Conservation (phyloP, 1,140 invertebrate genomes). For the Drosophila willistoni region DNA sequence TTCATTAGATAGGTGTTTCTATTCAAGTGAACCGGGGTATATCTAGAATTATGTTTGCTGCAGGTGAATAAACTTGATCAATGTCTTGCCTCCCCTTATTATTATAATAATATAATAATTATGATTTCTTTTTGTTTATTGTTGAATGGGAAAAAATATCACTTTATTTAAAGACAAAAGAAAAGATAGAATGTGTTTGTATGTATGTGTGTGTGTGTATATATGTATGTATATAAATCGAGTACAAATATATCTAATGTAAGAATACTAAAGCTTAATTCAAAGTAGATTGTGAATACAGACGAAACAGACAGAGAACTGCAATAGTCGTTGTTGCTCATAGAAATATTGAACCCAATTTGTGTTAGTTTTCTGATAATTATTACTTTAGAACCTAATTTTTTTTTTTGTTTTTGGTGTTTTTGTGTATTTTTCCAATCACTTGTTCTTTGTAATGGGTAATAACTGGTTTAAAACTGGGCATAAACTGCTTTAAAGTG, state of each 20-base stretch:
- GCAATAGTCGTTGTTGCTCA: too few species aligned
- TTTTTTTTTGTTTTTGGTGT: too few species aligned
- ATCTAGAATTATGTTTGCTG: slow-evolving; percentile 1
- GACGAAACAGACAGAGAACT: too few species aligned
- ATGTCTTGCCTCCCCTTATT: not conserved
- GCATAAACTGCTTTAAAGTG: too few species aligned
- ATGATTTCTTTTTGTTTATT: slow-evolving; percentile 55
- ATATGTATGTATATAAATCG: slow-evolving; percentile 21
- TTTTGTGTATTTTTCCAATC: too few species aligned
- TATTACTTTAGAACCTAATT: too few species aligned
- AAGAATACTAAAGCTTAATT: slow-evolving; percentile 54
- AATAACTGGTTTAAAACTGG: too few species aligned
- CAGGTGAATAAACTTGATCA: slow-evolving; percentile 48
- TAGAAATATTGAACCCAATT: too few species aligned
- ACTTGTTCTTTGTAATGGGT: too few species aligned
- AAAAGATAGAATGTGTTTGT: slow-evolving; percentile 47
- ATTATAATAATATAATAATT: slow-evolving; percentile 46
- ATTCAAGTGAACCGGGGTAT: too few species aligned
- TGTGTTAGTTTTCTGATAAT: not conserved
- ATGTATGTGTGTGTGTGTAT: slow-evolving; percentile 8
- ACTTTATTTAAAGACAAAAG: slow-evolving; percentile 51
- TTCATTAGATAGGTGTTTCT: too few species aligned
- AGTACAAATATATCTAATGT: slow-evolving; percentile 43
- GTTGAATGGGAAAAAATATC: slow-evolving; percentile 70
- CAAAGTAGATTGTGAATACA: slow-evolving; percentile 32